Percentiles rank a stretch among this genome's conserved stretches.
Conservation (phyloP, 2,888 invertebrate genomes). For the Hemithea aestivaria region DNA sequence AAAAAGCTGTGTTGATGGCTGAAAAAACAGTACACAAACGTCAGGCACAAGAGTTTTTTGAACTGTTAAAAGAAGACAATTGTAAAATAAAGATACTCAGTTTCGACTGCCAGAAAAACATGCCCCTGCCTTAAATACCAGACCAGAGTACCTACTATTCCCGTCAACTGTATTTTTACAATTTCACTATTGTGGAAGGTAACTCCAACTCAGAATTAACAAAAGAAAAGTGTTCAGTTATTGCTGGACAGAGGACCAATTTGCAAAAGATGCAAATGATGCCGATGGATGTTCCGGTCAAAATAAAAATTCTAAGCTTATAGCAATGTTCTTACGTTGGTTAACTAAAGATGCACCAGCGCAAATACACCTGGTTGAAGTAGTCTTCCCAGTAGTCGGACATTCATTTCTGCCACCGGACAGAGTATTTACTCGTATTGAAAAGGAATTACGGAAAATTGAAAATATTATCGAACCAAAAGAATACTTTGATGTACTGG, state of each 20-base stretch:
- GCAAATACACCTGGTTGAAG: too few relatives aligned
- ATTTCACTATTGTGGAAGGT: constrained; percentile 15
- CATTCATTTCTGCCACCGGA: constrained; percentile 19
- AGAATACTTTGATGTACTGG: constrained; percentile 17
- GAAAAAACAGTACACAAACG: constrained; percentile 12
- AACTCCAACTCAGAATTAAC: constrained; percentile 7
- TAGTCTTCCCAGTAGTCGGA: constrained; percentile 20
- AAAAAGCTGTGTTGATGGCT: constrained; percentile 8
- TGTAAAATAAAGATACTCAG: constrained; percentile 6
- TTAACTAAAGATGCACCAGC: constrained; percentile 6
- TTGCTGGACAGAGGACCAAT: constrained; percentile 14
- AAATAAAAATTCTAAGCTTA: constrained; percentile 14
- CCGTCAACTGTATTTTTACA: constrained; percentile 15
- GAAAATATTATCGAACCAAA: constrained; percentile 14
- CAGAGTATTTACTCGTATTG: constrained; percentile 15
- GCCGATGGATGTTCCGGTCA: constrained; percentile 12
- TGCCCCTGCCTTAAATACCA: constrained; percentile 15
- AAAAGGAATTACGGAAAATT: constrained; percentile 14
- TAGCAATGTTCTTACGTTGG: constrained; percentile 12
- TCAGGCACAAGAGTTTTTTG: constrained; percentile 10
- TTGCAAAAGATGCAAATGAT: constrained; percentile 17
- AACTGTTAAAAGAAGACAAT: constrained; percentile 14
- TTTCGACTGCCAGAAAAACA: constrained; percentile 16
- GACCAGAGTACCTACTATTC: too few relatives aligned
- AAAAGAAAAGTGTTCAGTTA: constrained; percentile 11